Percentiles rank a stretch among this genome's conserved stretches.
phyloP scores from a whole-genome alignment of 2,888 invertebrate genomes.

The Stenodema calcarata region DNA sequence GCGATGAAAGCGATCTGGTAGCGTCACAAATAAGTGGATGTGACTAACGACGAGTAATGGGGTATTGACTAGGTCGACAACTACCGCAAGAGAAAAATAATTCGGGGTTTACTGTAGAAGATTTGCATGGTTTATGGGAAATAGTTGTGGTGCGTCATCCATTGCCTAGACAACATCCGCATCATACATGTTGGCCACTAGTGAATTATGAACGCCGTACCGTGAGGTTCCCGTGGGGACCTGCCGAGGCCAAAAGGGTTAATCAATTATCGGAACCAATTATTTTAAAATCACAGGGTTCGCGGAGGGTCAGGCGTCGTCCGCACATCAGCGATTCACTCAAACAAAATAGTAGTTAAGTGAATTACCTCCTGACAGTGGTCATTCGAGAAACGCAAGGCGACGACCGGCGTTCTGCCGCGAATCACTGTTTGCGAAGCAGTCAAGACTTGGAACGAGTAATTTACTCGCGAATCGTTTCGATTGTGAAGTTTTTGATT shows the following conservation, averaged over 20 bases:
- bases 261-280: background rate
- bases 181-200: background rate
- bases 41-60: background rate
- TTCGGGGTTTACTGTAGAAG: background rate
- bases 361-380: background rate
- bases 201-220: background rate
- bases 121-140: background rate
- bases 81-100: background rate
- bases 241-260: background rate
- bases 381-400: background rate
- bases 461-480: background rate
- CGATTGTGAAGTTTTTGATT: background rate
- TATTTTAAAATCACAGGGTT: background rate
- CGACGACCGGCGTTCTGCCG: background rate
- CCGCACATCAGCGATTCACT: background rate
- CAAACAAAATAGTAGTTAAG: background rate
- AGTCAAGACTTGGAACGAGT: background rate
- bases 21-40: background rate
- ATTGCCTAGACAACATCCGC: background rate
- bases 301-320: background rate
- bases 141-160: background rate
- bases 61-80: background rate
- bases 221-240: background rate
- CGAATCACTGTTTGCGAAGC: background rate
- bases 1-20: background rate